Percentiles rank a stretch among this genome's conserved stretches.
phyloP scores from a whole-genome alignment of 2,797 vertebrate species.

The Rhodeus uyekii region DNA sequence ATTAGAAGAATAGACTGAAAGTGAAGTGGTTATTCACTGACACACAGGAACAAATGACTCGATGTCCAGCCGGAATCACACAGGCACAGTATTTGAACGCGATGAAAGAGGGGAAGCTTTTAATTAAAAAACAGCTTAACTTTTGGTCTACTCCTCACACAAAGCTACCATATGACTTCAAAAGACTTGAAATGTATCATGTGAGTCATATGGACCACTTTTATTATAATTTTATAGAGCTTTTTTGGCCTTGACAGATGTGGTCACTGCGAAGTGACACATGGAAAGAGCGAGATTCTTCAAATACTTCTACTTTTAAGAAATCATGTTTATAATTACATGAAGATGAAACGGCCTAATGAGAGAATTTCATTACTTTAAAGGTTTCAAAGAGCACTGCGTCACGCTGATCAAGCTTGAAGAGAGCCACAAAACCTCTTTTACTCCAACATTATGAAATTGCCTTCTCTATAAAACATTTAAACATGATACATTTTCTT shows the following conservation, averaged over 20 bases:
- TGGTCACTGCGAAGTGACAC: constrained; percentile 9
- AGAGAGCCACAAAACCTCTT: background rate
- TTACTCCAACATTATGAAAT: background rate
- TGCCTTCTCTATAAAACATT: background rate
- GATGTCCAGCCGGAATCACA: background rate
- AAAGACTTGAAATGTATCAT: constrained; percentile 12
- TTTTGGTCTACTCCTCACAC: background rate
- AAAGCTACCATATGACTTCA: constrained; percentile 18
- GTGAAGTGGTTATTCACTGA: background rate
- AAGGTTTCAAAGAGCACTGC: background rate
- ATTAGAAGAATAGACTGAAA: background rate
- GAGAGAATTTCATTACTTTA: background rate
- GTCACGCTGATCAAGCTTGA: background rate
- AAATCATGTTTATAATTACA: background rate
- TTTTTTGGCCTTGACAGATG: constrained; percentile 28
- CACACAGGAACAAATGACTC: background rate
- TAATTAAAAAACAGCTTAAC: background rate
- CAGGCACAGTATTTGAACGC: background rate
- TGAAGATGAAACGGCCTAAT: background rate
- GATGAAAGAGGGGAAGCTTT: background rate
- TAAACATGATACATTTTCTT: constrained; percentile 16
- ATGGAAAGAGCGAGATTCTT: background rate
- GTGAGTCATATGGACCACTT: constrained; percentile 17
- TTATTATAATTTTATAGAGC: constrained; percentile 28
- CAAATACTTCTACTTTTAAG: background rate